These are phyloP conservation scores for Oreochromis mossambicus DNA, from an alignment of 2,797 vertebrate genomes.

Conservation along the genomic window DNA sequence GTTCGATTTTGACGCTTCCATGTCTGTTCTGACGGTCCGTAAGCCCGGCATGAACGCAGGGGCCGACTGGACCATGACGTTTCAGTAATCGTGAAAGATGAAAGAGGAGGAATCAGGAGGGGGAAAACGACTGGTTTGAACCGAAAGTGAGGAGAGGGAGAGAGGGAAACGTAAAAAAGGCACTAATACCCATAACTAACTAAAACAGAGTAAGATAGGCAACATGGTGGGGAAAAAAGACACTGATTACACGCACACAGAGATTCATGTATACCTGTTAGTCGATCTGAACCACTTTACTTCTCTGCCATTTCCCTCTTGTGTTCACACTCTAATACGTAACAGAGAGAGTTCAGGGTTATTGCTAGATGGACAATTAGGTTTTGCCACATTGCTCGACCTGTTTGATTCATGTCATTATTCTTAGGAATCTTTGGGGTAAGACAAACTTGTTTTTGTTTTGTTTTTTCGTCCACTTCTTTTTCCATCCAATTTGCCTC, in stretches of 20 bases:
- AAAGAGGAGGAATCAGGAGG: background rate
- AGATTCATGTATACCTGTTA: background rate
- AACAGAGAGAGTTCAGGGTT: constrained; percentile 19
- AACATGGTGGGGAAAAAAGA: background rate
- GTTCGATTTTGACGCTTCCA: constrained; percentile 83
- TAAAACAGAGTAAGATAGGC: constrained; percentile 13
- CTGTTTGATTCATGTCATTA: background rate
- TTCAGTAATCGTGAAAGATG: constrained; percentile 73
- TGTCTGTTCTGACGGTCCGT: constrained; percentile 83
- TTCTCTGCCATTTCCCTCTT: constrained; percentile 22
- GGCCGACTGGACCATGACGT: constrained; percentile 79
- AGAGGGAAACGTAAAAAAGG: background rate
- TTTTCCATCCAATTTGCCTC: background rate
- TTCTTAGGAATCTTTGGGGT: background rate
- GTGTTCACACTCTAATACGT: constrained; percentile 36
- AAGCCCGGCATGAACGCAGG: constrained; percentile 85
- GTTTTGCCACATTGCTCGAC: constrained; percentile 16
- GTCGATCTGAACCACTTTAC: constrained; percentile 28
- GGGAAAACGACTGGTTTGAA: background rate
- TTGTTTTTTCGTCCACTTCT: background rate
- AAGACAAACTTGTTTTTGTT: background rate
- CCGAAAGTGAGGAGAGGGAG: background rate
- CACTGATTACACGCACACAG: background rate
- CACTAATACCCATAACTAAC: constrained; percentile 9
- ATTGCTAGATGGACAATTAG: constrained; percentile 17